Conservation (phyloP, 2,113 vertebrate species). For the Dromas ardeola region DNA sequence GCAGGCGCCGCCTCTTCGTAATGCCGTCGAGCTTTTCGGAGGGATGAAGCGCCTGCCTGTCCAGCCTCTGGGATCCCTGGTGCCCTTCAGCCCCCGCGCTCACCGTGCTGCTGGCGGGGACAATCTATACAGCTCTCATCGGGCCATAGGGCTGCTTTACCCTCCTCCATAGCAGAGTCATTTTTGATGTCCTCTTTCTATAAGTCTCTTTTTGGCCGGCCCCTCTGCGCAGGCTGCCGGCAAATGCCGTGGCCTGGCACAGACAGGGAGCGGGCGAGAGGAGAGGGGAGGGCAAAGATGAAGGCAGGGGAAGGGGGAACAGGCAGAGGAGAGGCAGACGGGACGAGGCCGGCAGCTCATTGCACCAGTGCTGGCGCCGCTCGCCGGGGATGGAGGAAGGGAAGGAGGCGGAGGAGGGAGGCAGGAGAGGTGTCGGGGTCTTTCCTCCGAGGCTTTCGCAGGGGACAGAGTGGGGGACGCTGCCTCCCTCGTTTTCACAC, state of each 20-base stretch:
- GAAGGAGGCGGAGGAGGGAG: not conserved
- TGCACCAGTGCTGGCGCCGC: accelerated
- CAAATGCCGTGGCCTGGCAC: not conserved
- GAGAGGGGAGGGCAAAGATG: not conserved
- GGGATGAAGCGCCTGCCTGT: not conserved
- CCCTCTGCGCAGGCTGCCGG: not conserved
- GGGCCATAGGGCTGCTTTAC: not conserved
- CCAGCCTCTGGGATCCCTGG: not conserved
- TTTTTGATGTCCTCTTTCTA: not conserved
- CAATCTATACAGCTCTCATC: not conserved
- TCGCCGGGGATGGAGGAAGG: not conserved
- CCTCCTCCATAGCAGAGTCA: not conserved
- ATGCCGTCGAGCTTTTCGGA: not conserved
- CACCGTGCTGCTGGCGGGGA: not conserved
- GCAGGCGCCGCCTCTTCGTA: not conserved
- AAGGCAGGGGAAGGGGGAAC: not conserved
- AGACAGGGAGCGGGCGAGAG: not conserved
- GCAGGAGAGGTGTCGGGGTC: not conserved
- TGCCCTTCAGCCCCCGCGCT: not conserved
- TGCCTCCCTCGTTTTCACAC: not conserved
- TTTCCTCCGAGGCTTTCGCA: not conserved
- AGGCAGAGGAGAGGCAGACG: not conserved
- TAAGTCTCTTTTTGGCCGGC: not conserved
- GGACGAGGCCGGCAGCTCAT: not conserved
- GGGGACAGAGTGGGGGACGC: not conserved